phyloP scores from a whole-genome alignment of 2,113 vertebrate species.

The Talpa occidentalis region DNA sequence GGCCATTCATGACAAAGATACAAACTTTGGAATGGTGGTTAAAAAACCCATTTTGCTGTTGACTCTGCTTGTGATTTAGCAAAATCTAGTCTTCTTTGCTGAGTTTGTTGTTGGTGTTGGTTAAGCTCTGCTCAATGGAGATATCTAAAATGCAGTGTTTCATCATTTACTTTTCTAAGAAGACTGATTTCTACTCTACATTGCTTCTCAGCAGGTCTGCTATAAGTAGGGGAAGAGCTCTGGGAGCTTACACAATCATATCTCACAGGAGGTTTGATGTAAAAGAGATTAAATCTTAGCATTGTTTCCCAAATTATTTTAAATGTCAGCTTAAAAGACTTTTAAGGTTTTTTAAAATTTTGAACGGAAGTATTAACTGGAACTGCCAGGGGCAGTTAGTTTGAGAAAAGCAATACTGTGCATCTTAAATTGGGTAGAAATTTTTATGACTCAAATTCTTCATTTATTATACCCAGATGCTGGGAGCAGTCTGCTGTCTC shows the following conservation, averaged over 20 bases:
- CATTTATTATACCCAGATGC: constrained; percentile 86
- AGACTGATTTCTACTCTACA: background rate
- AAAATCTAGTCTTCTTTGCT: background rate
- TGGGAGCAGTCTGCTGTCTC: constrained; percentile 81
- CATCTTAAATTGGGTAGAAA: constrained; percentile 87
- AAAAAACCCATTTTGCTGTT: background rate
- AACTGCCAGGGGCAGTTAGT: constrained; percentile 87
- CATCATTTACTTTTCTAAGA: background rate
- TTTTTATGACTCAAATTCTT: constrained; percentile 89
- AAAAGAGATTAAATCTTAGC: constrained; percentile 83
- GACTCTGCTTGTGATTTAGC: background rate
- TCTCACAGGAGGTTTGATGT: constrained; percentile 79
- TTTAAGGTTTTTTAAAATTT: constrained; percentile 81
- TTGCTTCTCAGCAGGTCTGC: background rate
- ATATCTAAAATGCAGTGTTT: background rate
- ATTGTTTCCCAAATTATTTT: constrained; percentile 87
- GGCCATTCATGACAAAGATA: background rate
- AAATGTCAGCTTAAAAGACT: constrained; percentile 86
- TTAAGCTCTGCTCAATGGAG: background rate
- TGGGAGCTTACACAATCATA: constrained; percentile 64
- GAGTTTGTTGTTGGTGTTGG: background rate
- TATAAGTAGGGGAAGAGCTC: background rate
- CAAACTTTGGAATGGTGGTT: constrained; percentile 26
- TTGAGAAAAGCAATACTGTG: constrained; percentile 86
- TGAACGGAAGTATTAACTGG: constrained; percentile 88